Percentiles rank a stretch among this genome's conserved stretches.
These are phyloP conservation scores for Tragelaphus buxtoni DNA, from an alignment of 2,113 vertebrate genomes.

Conservation along the genomic window DNA sequence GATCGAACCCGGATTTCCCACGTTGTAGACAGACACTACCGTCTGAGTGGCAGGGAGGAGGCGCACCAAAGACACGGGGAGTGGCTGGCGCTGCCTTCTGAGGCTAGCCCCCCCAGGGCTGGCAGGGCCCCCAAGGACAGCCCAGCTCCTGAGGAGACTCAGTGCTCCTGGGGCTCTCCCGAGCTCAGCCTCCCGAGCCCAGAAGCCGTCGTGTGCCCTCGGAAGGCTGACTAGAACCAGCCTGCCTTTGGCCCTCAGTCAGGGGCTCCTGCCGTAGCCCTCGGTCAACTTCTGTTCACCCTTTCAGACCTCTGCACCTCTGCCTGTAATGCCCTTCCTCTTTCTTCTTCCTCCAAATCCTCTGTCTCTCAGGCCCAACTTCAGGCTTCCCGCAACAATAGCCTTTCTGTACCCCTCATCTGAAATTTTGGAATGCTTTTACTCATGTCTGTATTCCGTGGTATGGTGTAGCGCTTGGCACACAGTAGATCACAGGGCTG, in stretches of 20 bases:
- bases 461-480: not conserved
- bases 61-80: not conserved
- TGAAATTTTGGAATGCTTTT: not conserved
- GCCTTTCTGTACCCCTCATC: fast-evolving
- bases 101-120: not conserved
- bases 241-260: not conserved
- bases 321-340: not conserved
- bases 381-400: not conserved
- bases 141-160: not conserved
- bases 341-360: not conserved
- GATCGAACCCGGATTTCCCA: not conserved
- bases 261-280: not conserved
- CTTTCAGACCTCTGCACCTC: not conserved
- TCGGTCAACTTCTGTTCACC: not conserved
- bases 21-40: not conserved
- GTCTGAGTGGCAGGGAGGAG: not conserved
- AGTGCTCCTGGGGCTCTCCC: not conserved
- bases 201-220: not conserved
- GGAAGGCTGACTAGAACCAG: too few relatives aligned
- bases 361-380: not conserved
- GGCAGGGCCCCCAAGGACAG: not conserved
- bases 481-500: not conserved
- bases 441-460: not conserved
- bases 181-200: not conserved
- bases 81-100: not conserved